phyloP scores from a whole-genome alignment of 2,888 invertebrate species.

The Dascillus cervinus region DNA sequence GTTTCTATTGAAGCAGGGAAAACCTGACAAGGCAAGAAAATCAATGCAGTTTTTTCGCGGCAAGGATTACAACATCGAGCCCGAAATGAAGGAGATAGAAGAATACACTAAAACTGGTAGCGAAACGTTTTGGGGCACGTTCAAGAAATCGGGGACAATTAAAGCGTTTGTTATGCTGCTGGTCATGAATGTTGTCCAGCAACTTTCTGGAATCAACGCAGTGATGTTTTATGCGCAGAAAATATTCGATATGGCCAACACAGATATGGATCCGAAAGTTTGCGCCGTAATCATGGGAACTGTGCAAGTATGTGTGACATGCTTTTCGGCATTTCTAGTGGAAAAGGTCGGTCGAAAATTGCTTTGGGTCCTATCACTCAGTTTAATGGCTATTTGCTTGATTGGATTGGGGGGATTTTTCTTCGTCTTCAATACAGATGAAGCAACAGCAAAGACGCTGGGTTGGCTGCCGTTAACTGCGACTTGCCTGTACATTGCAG shows the following conservation, averaged over 20 bases:
- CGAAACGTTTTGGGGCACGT: constrained; percentile 13
- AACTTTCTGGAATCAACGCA: constrained; percentile 71
- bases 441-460: constrained; percentile 28
- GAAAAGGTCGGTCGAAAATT: constrained; percentile 72
- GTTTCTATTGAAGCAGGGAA: constrained; percentile 51
- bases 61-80: constrained; percentile 53
- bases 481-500: constrained; percentile 39
- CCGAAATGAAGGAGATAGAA: constrained; percentile 59
- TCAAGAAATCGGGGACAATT: constrained; percentile 29
- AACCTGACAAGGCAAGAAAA: constrained; percentile 49
- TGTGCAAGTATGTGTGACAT: constrained; percentile 66
- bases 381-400: constrained; percentile 60
- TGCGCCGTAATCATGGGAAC: constrained; percentile 69
- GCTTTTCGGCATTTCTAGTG: constrained; percentile 57
- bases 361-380: constrained; percentile 64
- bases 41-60: constrained; percentile 65
- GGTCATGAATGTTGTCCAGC: constrained; percentile 57
- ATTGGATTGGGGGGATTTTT: constrained; percentile 63
- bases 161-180: constrained; percentile 34
- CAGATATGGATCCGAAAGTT: constrained; percentile 50
- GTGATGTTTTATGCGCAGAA: constrained; percentile 68
- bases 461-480: constrained; percentile 39
- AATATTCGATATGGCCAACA: constrained; percentile 64
- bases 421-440: constrained; percentile 45
- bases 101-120: constrained; percentile 19